Evolutionary conservation across 1,140 invertebrate genomes (phyloP).

Genomic region (Capitella teleta): DNA sequence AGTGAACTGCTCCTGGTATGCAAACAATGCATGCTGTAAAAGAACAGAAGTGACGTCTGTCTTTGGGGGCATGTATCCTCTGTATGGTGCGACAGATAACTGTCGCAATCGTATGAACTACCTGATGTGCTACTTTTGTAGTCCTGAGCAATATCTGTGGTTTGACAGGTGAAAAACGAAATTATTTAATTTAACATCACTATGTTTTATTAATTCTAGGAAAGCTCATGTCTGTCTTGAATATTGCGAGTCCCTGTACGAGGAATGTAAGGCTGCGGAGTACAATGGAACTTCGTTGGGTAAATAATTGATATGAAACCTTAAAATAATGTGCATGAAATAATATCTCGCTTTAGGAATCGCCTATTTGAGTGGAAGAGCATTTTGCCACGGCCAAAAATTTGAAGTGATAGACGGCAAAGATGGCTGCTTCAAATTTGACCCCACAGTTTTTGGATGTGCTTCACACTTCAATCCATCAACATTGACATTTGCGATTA

Average conservation of each 20-base stretch:
- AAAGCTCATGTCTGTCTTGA: constrained; percentile 33
- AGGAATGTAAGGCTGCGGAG: constrained; percentile 30
- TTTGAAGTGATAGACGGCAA: constrained; percentile 33
- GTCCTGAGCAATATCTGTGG: constrained; percentile 39
- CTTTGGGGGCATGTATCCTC: constrained; percentile 35
- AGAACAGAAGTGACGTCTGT: constrained; percentile 44
- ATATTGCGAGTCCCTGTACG: constrained; percentile 34
- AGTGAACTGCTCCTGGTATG: constrained; percentile 43
- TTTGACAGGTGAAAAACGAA: constrained; percentile 26
- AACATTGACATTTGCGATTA: too few species aligned
- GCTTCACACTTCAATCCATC: neutral
- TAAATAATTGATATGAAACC: constrained; percentile 15
- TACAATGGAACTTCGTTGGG: constrained; percentile 32
- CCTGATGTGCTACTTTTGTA: constrained; percentile 44
- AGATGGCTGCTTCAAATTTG: constrained; percentile 38
- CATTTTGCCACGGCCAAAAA: constrained; percentile 39
- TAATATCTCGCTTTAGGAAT: constrained; percentile 20
- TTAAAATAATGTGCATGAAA: neutral
- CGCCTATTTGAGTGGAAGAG: constrained; percentile 26
- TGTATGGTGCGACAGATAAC: constrained; percentile 25
- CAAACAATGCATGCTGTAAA: constrained; percentile 37
- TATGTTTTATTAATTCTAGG: constrained; percentile 12
- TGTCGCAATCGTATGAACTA: constrained; percentile 40
- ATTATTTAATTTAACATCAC: neutral
- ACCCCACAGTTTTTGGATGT: constrained; percentile 32